Base-by-base conservation (phyloP, 1,140 invertebrate species). In the Prorops nasuta region DNA sequence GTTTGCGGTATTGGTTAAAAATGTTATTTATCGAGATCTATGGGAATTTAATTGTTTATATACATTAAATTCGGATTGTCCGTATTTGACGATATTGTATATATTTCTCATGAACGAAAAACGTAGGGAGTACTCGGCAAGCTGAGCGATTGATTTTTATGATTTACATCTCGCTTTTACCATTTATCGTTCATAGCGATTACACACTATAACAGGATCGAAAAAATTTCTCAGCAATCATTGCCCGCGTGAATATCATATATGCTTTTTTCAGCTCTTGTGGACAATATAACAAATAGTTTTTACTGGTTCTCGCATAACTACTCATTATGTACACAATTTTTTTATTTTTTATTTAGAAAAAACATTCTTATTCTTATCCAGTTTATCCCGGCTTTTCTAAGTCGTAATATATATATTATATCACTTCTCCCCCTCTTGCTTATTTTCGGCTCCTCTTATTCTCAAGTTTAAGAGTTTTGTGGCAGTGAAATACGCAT, bases 41-140 rank as follows among this genome's bases (percentile, higher is more conserved):
- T 44, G 34, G 38, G 35, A 22, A 39, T 57, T 46, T 51, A 35
- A 22, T 35, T 46, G 41, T 63, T 54, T 53, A 40, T 62, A 49
- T 54, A 52, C 62, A 59, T 32, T 57, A 56, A 63, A 57, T 49
- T 60, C 58, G 50, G 66, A 68, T 68, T 68, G 66, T 68, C 66
- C 62, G 51, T 66, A 66, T 58, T 64, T 66, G 54, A 63, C 66
- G 64, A 67, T 67, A 64, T 63, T 45, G 55, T 21, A 47, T 51
- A 48, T 46, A 47, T 50, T 35, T 47, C 38, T 42, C 44, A 44
- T 47, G 41, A 61, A 61, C 55, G 38, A 36, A 38, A 56, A 52
- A 59, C 41, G 40, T 35, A 51, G 20, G 36, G 15, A 35, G 35
- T 3, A 31, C 54, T 57, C 58, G 50, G 47, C 48, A 46, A 41